Base-by-base conservation (phyloP, 2,113 vertebrate genomes). In the Labrus mixtus region DNA sequence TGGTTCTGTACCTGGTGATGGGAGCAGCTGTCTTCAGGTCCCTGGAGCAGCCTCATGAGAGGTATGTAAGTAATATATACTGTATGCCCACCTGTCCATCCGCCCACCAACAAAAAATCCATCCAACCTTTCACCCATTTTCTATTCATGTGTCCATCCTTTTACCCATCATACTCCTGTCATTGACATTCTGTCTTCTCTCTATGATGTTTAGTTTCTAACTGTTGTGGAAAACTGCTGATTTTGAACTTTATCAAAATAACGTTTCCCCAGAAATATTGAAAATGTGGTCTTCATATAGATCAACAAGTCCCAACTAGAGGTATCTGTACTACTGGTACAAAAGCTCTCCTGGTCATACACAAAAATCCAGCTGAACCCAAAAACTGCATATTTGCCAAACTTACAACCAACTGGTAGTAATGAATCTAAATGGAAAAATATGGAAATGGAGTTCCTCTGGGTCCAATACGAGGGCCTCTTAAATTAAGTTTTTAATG, bases 11-110 rank as follows among this genome's bases (percentile, higher is more conserved):
- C 82, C 93, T 99, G 91, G 96, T 99, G 90, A 95, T 97, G 63
- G 97, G 97, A 89, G 97, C 97, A 85, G 96, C 95, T 0, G 96
- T 98, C 59, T 98, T 99, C 94, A 97, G 95, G 92, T 94, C 95
- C 1, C 83, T 99, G 95, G 97, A 99, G 75, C 96, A 99, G 91
- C 97, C 96, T 70, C 94, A 97, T 20, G 97, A 99, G 92, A 97
- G 94, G 80, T 96, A 81, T 37, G 76, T 48, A 63, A 13, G 36
- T 57, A 69, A n/a, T 36, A 56, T 37, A 2, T 19, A n/a, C n/a
- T n/a, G n/a, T n/a, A 48, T 48, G 46, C 45, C 16, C 29, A 33
- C 4, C 11, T 63, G 23, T 45, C 43, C 4, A 45, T 45, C 4
- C 15, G 1, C 43, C 10, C 15, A 15, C 15, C 15, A 45, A 45